phyloP scores from a whole-genome alignment of 2,888 invertebrate genomes.

The Leptogaster cylindrica region DNA sequence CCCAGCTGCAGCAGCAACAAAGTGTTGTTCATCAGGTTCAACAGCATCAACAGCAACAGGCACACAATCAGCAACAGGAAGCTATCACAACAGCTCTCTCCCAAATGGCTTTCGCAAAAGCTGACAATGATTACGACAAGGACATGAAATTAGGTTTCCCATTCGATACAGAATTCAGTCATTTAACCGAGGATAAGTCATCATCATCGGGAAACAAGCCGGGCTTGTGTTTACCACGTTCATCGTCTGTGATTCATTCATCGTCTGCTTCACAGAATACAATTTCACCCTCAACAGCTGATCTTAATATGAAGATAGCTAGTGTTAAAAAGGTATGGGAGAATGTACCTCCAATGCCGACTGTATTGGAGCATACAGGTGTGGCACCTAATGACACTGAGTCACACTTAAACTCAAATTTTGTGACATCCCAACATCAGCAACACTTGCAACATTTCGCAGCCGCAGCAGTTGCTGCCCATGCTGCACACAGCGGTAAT shows the following conservation, averaged over 20 bases:
- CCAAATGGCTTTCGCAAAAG: slow-evolving; percentile 68
- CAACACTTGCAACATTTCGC: slow-evolving; percentile 52
- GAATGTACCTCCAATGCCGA: slow-evolving; percentile 69
- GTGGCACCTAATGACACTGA: slow-evolving; percentile 47
- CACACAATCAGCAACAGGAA: slow-evolving; percentile 52
- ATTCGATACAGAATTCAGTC: slow-evolving; percentile 82
- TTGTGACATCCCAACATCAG: slow-evolving; percentile 53
- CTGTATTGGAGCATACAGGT: slow-evolving; percentile 67
- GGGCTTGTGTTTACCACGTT: slow-evolving; percentile 61
- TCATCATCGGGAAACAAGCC: slow-evolving; percentile 40
- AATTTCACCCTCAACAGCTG: slow-evolving; percentile 83
- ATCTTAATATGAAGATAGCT: slow-evolving; percentile 91
- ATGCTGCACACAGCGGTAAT: slow-evolving; percentile 48
- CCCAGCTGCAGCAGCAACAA: slow-evolving; percentile 49
- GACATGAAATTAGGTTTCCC: slow-evolving; percentile 92
- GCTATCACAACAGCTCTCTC: slow-evolving; percentile 67
- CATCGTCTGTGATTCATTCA: slow-evolving; percentile 64
- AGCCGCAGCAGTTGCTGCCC: slow-evolving; percentile 49
- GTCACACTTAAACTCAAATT: slow-evolving; percentile 50
- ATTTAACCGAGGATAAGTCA: slow-evolving; percentile 74
- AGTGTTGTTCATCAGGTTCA: slow-evolving; percentile 44
- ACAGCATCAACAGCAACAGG: slow-evolving; percentile 48
- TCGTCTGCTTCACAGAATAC: slow-evolving; percentile 71
- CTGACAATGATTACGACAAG: slow-evolving; percentile 75
- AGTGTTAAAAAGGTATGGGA: slow-evolving; percentile 90